Percentiles rank a stretch among this genome's conserved stretches.
These are phyloP conservation scores for Dryobota labecula DNA, from an alignment of 2,888 invertebrate genomes.

Conservation along the genomic window DNA sequence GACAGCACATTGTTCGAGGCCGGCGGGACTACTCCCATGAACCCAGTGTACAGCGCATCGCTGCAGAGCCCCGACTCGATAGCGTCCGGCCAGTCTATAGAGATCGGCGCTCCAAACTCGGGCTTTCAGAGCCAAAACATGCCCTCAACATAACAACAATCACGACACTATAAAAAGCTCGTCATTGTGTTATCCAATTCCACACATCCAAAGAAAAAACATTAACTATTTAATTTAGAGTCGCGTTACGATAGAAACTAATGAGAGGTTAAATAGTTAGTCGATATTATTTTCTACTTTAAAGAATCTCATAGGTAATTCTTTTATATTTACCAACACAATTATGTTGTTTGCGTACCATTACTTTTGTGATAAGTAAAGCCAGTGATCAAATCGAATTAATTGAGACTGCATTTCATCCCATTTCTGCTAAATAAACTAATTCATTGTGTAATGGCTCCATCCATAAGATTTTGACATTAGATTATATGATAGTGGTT, in stretches of 20 bases:
- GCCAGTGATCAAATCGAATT: conserved; percentile 84
- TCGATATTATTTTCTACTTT: conserved; percentile 63
- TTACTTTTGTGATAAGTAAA: conserved; percentile 76
- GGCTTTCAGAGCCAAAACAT: conserved; percentile 78
- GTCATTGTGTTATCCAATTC: conserved; percentile 62
- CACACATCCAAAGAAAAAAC: conserved; percentile 69
- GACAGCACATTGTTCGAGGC: conserved; percentile 93
- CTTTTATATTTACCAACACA: conserved; percentile 50
- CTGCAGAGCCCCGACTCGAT: conserved; percentile 94
- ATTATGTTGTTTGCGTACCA: conserved; percentile 46
- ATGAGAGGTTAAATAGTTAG: conserved; percentile 60
- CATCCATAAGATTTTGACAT: conserved; percentile 83
- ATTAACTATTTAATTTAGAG: conserved; percentile 66
- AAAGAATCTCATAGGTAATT: conserved; percentile 63
- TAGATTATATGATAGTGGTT: conserved; percentile 75
- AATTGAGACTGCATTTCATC: conserved; percentile 79
- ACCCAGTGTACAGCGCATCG: conserved; percentile 93
- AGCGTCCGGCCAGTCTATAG: conserved; percentile 89
- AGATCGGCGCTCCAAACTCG: conserved; percentile 75
- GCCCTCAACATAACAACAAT: conserved; percentile 84
- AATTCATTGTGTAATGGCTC: conserved; percentile 81
- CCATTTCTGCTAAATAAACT: conserved; percentile 77
- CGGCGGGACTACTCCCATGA: conserved; percentile 92
- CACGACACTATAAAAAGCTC: conserved; percentile 58
- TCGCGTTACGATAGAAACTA: conserved; percentile 60